phyloP scores from a whole-genome alignment of 2,888 invertebrate genomes.

The Pristionchus exspectatus region DNA sequence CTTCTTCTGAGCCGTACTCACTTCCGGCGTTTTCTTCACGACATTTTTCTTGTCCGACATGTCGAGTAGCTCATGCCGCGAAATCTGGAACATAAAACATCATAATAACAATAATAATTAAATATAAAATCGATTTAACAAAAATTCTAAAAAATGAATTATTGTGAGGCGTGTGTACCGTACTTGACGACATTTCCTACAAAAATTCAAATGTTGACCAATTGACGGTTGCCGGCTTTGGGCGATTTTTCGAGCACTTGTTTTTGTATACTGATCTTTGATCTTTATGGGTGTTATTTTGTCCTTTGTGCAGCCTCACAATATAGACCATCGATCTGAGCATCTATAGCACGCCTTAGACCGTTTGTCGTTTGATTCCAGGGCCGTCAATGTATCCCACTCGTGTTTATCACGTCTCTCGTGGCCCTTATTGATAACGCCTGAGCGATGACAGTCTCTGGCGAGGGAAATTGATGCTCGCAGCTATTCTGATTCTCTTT shows the following conservation, averaged over 20 bases:
- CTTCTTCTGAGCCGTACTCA: constrained; percentile 50
- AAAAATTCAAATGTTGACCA: neutral
- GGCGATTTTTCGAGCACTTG: neutral
- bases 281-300: no score
- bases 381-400: neutral
- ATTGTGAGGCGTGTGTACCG: neutral
- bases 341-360: no score
- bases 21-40: neutral
- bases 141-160: neutral
- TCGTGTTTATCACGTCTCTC: constrained; percentile 8
- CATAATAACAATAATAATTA: no score
- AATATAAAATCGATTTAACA: neutral
- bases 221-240: neutral
- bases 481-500: neutral
- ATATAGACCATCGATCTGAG: no score
- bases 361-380: neutral
- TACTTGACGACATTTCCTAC: no score
- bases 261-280: neutral
- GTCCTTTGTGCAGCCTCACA: no score
- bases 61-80: constrained; percentile 28
- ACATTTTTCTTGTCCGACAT: constrained; percentile 36
- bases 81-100: neutral
- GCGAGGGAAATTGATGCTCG: neutral
- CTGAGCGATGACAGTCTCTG: constrained; percentile 8
- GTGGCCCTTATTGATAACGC: constrained; percentile 38